phyloP scores from a whole-genome alignment of 2,113 vertebrate species.

The Anarrhichthys ocellatus region DNA sequence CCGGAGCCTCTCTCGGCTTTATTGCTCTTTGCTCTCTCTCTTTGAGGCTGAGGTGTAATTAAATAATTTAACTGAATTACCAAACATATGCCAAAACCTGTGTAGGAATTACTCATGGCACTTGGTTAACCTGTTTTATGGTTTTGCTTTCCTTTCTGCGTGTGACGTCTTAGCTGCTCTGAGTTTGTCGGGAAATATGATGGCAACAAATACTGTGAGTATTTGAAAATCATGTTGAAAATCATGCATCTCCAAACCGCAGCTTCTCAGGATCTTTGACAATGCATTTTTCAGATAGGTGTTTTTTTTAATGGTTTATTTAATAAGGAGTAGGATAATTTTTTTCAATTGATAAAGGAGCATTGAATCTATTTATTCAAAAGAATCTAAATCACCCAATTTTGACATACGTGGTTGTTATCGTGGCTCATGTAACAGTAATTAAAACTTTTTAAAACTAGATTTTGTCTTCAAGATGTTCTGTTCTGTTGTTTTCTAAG shows the following conservation, averaged over 20 bases:
- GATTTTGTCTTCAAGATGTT: neutral
- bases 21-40: constrained; percentile 55
- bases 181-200: constrained; percentile 8
- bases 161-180: neutral
- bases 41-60: constrained; percentile 61
- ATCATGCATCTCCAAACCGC: neutral
- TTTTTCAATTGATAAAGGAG: neutral
- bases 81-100: constrained; percentile 55
- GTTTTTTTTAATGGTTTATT: too few relatives aligned
- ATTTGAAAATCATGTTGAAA: neutral
- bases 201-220: neutral
- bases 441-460: neutral
- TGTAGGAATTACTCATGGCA: constrained; percentile 51
- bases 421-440: neutral
- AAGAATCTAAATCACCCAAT: neutral
- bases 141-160: constrained; percentile 42
- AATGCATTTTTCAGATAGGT: neutral
- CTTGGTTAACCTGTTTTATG: constrained; percentile 51
- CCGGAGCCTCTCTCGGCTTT: constrained; percentile 57
- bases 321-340: neutral
- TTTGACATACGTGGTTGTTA: neutral
- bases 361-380: neutral
- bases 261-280: neutral
- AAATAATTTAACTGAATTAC: constrained; percentile 70
- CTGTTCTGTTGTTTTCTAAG: neutral